Evolutionary conservation across 2,888 invertebrate genomes (phyloP), one percentile per base, ranked within the genome.

Genomic region (Synanthedon andrenaeformis): DNA sequence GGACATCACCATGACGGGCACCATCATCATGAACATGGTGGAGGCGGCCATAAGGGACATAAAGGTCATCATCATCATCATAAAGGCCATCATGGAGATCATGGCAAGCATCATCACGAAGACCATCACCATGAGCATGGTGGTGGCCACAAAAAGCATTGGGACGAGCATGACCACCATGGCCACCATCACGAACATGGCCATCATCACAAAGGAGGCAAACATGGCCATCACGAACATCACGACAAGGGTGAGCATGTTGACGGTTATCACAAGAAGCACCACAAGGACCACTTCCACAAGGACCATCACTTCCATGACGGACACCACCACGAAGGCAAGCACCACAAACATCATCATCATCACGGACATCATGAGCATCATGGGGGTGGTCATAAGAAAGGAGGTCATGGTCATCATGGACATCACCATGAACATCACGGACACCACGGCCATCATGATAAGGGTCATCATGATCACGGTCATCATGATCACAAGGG

Each of bases 291-390:
- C 66, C 95, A 95, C 78, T 95, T 92, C 82, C 92, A 94, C 74
- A 95, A 95, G 84, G 93, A 94, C 69, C 94, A 94, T 73, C 94
- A 94, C 87, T 95, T 95, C 89, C 95, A 95, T 74, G 95, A 95
- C 70, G 94, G 95, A 66, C 92, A 92, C 72, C 93, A 95, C 76
- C 91, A 94, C 69, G 93, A 93, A 50, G 95, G 95, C 56, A 92
- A 94, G 67, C 94, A 95, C 76, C 91, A 92, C 75, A 95, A 95
- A 72, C 91, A 93, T 67, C 93, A 91, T 6, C 91, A 93, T 66
- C 92, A 92, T 71, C 92, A 94, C 73, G 91, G 91, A 55, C 92
- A 92, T 65, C 91, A 94, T 67, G 92, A 91, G 56, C 90, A 90
- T 62, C 92, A 94, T 63, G 92, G 91, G 56, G 94, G 93, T 23